Conservation (phyloP, 2,113 vertebrate genomes). For the Plectropomus leopardus region DNA sequence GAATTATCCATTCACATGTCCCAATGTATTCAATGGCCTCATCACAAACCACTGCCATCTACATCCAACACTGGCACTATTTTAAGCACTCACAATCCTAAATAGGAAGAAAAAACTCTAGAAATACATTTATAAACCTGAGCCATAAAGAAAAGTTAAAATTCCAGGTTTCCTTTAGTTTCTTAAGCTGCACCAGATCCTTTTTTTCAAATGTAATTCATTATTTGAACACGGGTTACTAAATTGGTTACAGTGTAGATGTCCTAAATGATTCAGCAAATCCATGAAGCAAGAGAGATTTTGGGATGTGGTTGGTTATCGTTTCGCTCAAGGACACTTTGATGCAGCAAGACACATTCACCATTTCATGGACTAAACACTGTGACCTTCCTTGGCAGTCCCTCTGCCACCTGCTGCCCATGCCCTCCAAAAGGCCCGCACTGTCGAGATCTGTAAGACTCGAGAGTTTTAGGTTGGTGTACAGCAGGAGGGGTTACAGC, state of each 20-base stretch:
- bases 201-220: not conserved
- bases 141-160: not conserved
- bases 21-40: too few relatives aligned
- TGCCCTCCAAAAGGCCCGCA: constrained; percentile 46
- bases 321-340: constrained; percentile 58
- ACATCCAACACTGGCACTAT: not conserved
- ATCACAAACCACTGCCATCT: too few relatives aligned
- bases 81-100: not conserved
- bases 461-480: constrained; percentile 13
- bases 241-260: not conserved
- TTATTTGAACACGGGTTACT: not conserved
- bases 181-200: not conserved
- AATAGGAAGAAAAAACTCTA: not conserved
- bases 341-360: constrained; percentile 9
- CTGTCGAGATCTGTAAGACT: constrained; percentile 25
- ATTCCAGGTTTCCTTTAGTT: not conserved
- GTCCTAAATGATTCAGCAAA: not conserved
- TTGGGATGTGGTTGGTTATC: constrained; percentile 1
- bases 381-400: constrained; percentile 51
- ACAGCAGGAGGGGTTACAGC: constrained; percentile 13
- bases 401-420: constrained; percentile 53
- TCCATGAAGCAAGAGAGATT: constrained; percentile 10
- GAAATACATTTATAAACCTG: not conserved
- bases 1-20: too few relatives aligned
- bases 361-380: constrained; percentile 45